Evolutionary conservation across 2,797 vertebrate species (phyloP), one percentile per base, ranked within the genome.

Genomic region (Margarornis squamiger): DNA sequence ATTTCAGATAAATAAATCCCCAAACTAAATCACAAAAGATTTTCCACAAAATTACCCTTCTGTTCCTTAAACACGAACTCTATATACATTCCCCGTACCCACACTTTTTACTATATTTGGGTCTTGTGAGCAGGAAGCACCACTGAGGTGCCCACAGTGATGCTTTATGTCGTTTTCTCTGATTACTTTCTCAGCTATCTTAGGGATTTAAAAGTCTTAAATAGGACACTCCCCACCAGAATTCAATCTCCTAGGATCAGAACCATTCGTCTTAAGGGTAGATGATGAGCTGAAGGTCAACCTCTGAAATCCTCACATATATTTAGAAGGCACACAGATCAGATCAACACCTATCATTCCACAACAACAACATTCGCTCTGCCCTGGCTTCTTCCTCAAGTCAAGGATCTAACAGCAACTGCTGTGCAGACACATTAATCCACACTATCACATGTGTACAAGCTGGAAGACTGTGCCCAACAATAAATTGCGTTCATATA

Each of bases 281-380:
- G 59, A 52, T 63, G 82, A 92, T 73, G 61, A 92, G 14, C 85
- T 88, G 73, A 90, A 90, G 89, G 89, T 91, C 92, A 81, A 41
- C 58, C 73, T 59, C 58, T 51, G 55, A 91, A 94, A 95, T 92
- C 87, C 85, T 75, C 55, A 34, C 36, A 3, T 81, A 77, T 77
- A 90, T 94, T 94, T 92, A 73, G 83, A 92, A 78, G 52, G 63
- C 59, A 79, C 85, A 78, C 24, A 73, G 70, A 66, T 73, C 43
- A 84, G 79, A 88, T 70, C 70, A 93, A 70, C 85, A 84, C 34
- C 79, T 58, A 49, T 54, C 86, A 48, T 51, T 71, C 65, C 38
- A 74, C 10, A 1, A 11, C 15, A 48, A 59, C 34, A 79, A 39
- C 48, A 59, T 41, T 86, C 46, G 21, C 45, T 18, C 75, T 88